Evolutionary conservation across 2,888 invertebrate species (phyloP).

Genomic region (Idaea dimidiata): DNA sequence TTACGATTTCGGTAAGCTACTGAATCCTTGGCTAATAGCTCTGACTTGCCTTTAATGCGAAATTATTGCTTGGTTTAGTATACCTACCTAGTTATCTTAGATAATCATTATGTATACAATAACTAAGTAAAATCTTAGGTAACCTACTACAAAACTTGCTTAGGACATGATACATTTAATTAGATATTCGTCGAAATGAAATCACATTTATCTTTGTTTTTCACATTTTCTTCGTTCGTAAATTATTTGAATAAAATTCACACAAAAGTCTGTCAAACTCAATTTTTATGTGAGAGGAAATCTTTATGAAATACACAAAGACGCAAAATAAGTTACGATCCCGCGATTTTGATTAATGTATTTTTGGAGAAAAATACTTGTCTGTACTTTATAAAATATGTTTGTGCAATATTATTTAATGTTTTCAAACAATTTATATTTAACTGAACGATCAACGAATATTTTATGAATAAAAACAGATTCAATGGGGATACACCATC

Average conservation of each 20-base stretch:
- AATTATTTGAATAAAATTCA: neutral
- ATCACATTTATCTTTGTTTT: neutral
- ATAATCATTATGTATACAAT: neutral
- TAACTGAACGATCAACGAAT: neutral
- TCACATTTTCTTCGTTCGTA: neutral
- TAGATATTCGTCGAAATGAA: neutral
- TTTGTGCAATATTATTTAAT: too few relatives aligned
- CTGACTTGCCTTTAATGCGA: slow-evolving; percentile 8
- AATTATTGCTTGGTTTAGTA: neutral
- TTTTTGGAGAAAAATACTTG: too few relatives aligned
- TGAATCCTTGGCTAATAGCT: slow-evolving; percentile 21
- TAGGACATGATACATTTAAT: neutral
- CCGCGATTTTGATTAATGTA: neutral
- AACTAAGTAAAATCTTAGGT: too few relatives aligned
- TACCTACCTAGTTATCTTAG: neutral
- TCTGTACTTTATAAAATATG: too few relatives aligned
- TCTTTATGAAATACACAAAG: neutral
- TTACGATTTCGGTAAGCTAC: slow-evolving; percentile 22
- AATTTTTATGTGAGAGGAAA: neutral
- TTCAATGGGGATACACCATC: too few relatives aligned
- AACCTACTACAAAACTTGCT: neutral
- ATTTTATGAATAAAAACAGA: too few relatives aligned
- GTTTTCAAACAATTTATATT: neutral
- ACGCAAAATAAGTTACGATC: neutral
- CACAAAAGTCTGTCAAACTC: neutral